Evolutionary conservation across 2,888 invertebrate genomes (phyloP).

Genomic region (Coronaproctus castanopsis): DNA sequence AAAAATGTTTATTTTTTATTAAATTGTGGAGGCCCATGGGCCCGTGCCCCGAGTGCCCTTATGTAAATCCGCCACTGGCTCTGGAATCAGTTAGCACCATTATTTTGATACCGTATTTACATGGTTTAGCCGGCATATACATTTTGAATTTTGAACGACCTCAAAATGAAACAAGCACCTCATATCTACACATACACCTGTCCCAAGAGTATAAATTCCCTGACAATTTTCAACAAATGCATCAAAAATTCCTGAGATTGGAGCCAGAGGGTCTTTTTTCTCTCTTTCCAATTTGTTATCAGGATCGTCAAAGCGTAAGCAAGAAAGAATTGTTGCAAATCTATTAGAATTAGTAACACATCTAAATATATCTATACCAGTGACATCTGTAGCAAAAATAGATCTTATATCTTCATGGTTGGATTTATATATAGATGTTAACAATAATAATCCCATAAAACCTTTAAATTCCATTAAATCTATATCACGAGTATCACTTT

Average conservation of each 20-base stretch:
- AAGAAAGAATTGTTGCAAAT: background rate
- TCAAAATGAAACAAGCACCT: conserved; percentile 13
- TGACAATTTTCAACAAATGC: conserved; percentile 12
- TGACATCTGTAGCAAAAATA: background rate
- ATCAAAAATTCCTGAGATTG: conserved; percentile 13
- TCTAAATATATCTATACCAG: background rate
- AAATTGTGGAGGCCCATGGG: too few species aligned
- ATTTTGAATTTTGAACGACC: conserved; percentile 17
- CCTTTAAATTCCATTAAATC: background rate
- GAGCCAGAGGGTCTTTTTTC: conserved; percentile 10
- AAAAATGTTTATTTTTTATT: too few species aligned
- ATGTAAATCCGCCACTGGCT: too few species aligned
- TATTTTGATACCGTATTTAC: conserved; percentile 21
- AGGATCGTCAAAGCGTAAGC: conserved; percentile 6
- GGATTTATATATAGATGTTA: background rate
- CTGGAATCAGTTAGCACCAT: conserved; percentile 19
- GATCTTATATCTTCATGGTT: background rate
- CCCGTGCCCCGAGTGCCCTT: too few species aligned
- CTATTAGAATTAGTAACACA: background rate
- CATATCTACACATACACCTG: conserved; percentile 6
- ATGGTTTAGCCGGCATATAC: conserved; percentile 20
- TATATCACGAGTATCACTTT: background rate
- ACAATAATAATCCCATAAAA: background rate
- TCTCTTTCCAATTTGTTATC: background rate
- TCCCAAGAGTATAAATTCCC: conserved; percentile 4